These are phyloP conservation scores for Zygothrica quintamaculata DNA, from an alignment of 2,888 invertebrate genomes.

Conservation along the genomic window DNA sequence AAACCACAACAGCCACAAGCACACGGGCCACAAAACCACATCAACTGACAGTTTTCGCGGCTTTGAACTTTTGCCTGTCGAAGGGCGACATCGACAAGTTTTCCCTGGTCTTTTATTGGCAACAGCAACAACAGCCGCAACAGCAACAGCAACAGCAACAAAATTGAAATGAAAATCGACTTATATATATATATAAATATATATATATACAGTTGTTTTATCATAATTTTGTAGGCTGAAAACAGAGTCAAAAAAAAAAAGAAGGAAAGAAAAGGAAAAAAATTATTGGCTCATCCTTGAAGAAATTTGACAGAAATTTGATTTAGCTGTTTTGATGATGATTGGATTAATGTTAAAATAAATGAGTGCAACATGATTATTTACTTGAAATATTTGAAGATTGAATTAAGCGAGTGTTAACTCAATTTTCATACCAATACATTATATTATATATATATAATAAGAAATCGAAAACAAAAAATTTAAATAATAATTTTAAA, in stretches of 20 bases:
- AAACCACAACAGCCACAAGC: slow-evolving; percentile 49
- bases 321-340: slow-evolving; percentile 47
- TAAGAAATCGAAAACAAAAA: too few relatives aligned
- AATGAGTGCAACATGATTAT: slow-evolving; percentile 41
- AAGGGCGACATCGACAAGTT: slow-evolving; percentile 71
- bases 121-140: slow-evolving; percentile 27
- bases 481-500: too few relatives aligned
- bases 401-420: slow-evolving; percentile 11
- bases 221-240: slow-evolving; percentile 38
- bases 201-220: slow-evolving; percentile 39
- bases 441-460: too few relatives aligned
- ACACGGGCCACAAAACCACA: slow-evolving; percentile 50
- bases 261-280: slow-evolving; percentile 43
- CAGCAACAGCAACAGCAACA: slow-evolving; percentile 6
- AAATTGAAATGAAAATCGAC: slow-evolving; percentile 28
- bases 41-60: slow-evolving; percentile 78
- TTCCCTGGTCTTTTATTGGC: slow-evolving; percentile 31
- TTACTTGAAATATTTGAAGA: slow-evolving; percentile 19
- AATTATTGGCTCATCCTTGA: slow-evolving; percentile 42
- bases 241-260: neutral
- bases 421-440: too few relatives aligned
- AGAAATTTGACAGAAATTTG: slow-evolving; percentile 56
- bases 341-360: slow-evolving; percentile 41
- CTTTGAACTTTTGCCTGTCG: slow-evolving; percentile 67
- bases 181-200: neutral